A percentile compares a stretch with the other conserved stretches of the same genome.
Conservation (phyloP, 2,113 vertebrate genomes). For the Irena cyanogastra region DNA sequence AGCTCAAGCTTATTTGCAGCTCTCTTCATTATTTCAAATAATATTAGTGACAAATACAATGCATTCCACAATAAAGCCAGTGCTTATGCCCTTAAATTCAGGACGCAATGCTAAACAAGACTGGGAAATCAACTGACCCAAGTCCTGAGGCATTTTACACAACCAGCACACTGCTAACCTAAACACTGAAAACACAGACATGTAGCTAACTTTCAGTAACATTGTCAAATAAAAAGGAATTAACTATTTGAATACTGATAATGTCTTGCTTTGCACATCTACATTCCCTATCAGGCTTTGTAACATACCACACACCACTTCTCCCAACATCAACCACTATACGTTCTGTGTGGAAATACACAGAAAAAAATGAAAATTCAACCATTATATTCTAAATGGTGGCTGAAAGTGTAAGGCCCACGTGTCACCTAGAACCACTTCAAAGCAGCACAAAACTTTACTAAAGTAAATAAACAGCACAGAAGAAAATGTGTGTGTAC, state of each 20-base stretch:
- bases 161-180: background rate
- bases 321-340: background rate
- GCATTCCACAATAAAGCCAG: background rate
- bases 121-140: background rate
- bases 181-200: constrained; percentile 6
- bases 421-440: background rate
- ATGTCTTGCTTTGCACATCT: background rate
- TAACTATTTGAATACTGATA: background rate
- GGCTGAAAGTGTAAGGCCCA: background rate
- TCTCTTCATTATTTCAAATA: constrained; percentile 38
- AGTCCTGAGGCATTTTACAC: background rate
- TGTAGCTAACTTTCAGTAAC: background rate
- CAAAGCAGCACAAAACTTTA: background rate
- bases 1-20: constrained; percentile 23
- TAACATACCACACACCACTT: background rate
- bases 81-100: background rate
- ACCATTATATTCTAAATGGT: background rate
- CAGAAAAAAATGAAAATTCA: background rate
- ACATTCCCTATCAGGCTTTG: background rate
- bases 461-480: background rate
- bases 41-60: background rate
- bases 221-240: background rate
- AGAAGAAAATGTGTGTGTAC: background rate
- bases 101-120: background rate
- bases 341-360: background rate